Percentiles rank a stretch among this genome's conserved stretches.
These are phyloP conservation scores for Spilarctia lutea DNA, from an alignment of 2,888 invertebrate species.

Conservation along the genomic window DNA sequence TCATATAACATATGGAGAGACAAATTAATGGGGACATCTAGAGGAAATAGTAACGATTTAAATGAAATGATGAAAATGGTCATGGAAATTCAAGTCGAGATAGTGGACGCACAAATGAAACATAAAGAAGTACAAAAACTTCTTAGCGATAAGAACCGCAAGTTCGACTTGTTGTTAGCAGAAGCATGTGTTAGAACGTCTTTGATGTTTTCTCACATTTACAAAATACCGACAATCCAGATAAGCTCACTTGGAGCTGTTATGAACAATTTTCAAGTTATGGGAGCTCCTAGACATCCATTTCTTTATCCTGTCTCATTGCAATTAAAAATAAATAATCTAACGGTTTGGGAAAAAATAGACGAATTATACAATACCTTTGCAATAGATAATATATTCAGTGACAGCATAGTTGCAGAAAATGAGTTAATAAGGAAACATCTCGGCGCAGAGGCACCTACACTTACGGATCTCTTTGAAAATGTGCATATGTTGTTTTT, in stretches of 20 bases:
- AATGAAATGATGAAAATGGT: conserved; percentile 23
- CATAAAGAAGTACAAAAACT: conserved; percentile 34
- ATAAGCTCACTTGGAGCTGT: conserved; percentile 58
- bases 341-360: conserved; percentile 40
- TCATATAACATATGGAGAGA: conserved; percentile 56
- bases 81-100: conserved; percentile 23
- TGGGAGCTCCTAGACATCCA: conserved; percentile 59
- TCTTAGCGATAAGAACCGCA: conserved; percentile 28
- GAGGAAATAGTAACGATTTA: conserved; percentile 28
- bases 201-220: conserved; percentile 54
- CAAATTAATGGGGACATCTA: conserved; percentile 13
- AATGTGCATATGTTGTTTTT: conserved; percentile 56
- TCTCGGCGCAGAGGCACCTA: conserved; percentile 45
- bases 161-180: conserved; percentile 55
- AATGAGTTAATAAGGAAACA: conserved; percentile 19
- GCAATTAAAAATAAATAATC: conserved; percentile 28
- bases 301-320: conserved; percentile 48
- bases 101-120: conserved; percentile 42
- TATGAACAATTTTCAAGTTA: conserved; percentile 36
- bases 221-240: conserved; percentile 62
- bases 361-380: conserved; percentile 24
- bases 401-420: conserved; percentile 7
- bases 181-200: conserved; percentile 55
- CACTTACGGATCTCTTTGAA: conserved; percentile 39
- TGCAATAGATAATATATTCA: conserved; percentile 9